Evolutionary conservation across 2,888 invertebrate genomes (phyloP).

Genomic region (Acrobasis consociella): DNA sequence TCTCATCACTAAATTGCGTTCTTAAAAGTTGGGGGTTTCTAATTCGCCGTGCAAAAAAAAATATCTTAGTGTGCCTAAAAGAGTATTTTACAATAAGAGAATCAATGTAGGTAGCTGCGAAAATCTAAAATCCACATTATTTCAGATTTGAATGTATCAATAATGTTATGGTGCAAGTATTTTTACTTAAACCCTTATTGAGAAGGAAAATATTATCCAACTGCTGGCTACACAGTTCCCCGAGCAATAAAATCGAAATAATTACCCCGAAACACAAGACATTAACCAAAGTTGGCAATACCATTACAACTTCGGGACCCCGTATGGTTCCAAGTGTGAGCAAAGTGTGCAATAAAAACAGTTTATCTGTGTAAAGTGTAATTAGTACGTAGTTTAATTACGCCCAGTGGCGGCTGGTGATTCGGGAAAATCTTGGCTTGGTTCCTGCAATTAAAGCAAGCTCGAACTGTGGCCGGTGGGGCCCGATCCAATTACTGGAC

Average conservation of each 20-base stretch:
- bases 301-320: conserved; percentile 33
- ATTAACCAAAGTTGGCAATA: conserved; percentile 23
- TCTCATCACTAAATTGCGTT: no score
- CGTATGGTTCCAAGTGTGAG: conserved; percentile 37
- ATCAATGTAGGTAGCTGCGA: no score
- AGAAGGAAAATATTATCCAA: background rate
- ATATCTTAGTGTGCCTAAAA: no score
- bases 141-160: no score
- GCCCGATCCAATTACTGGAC: conserved; percentile 65
- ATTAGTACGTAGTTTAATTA: conserved; percentile 78
- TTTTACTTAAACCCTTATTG: background rate
- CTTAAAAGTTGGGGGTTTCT: no score
- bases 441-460: conserved; percentile 70
- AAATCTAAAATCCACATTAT: no score
- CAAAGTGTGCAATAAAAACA: conserved; percentile 60
- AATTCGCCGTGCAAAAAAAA: no score
- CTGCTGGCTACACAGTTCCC: background rate
- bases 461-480: conserved; percentile 60
- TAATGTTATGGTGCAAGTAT: no score
- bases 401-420: conserved; percentile 54
- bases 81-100: no score
- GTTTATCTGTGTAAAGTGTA: conserved; percentile 65
- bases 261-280: conserved; percentile 13
- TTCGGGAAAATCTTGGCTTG: conserved; percentile 72
- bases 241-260: conserved; percentile 7